Evolutionary conservation across 2,888 invertebrate genomes (phyloP).

Genomic region (Drosophila nr. fundita): DNA sequence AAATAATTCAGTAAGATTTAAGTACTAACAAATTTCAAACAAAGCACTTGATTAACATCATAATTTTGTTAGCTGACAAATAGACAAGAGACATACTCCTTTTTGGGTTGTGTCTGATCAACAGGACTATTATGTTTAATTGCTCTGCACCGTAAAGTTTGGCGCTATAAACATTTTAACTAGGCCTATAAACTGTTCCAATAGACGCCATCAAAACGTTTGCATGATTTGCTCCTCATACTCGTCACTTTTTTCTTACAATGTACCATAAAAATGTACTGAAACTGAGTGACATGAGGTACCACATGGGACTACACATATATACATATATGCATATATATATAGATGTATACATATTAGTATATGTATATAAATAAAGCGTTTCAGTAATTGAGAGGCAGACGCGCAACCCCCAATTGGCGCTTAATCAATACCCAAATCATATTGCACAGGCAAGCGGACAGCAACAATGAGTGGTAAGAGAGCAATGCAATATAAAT

Average conservation of each 20-base stretch:
- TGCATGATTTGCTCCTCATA: constrained; percentile 60
- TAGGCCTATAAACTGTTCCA: constrained; percentile 65
- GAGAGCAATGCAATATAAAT: constrained; percentile 70
- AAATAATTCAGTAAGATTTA: background rate
- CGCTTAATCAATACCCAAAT: constrained; percentile 77
- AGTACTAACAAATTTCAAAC: background rate
- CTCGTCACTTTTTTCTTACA: constrained; percentile 33
- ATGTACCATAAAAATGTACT: constrained; percentile 66
- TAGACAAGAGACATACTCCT: background rate
- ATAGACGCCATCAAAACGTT: constrained; percentile 71
- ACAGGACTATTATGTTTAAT: constrained; percentile 62
- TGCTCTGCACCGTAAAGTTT: constrained; percentile 67
- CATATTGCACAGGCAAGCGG: constrained; percentile 42
- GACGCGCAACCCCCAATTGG: constrained; percentile 41
- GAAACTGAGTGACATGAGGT: constrained; percentile 44
- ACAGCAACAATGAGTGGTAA: constrained; percentile 26
- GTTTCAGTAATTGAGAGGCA: constrained; percentile 66
- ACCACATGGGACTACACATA: constrained; percentile 38
- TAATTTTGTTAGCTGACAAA: constrained; percentile 8
- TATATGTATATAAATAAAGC: constrained; percentile 44
- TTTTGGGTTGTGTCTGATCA: constrained; percentile 31
- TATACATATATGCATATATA: background rate
- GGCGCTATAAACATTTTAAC: constrained; percentile 72
- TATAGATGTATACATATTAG: background rate
- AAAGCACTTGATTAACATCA: background rate